Evolutionary conservation across 2,113 vertebrate genomes (phyloP).

Genomic region (Halichoerus grypus): DNA sequence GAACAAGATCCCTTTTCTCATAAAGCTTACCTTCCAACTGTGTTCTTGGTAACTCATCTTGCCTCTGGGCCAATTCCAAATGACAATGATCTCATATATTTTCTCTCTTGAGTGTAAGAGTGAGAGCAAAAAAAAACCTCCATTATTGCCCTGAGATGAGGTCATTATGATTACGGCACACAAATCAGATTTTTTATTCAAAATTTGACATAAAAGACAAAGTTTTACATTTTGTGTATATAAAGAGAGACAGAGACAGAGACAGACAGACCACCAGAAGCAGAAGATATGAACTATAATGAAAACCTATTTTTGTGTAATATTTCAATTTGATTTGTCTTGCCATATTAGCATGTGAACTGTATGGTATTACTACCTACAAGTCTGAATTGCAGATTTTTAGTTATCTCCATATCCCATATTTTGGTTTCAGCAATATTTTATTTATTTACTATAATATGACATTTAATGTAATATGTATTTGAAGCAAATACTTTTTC

Average conservation of each 20-base stretch:
- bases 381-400: not conserved
- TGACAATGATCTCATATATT: not conserved
- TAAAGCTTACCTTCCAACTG: not conserved
- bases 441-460: not conserved
- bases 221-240: not conserved
- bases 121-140: not conserved
- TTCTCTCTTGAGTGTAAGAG: not conserved
- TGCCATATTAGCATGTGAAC: not conserved
- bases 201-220: not conserved
- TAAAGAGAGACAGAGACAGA: not conserved
- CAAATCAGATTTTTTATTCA: not conserved
- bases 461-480: not conserved
- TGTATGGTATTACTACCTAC: not conserved
- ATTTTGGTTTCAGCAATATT: not conserved
- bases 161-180: not conserved
- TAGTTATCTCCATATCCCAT: not conserved
- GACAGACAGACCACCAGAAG: not conserved
- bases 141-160: not conserved
- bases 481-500: not conserved
- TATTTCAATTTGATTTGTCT: not conserved
- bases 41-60: not conserved
- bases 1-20: not conserved
- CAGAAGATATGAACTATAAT: not conserved
- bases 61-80: not conserved
- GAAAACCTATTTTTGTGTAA: not conserved